Evolutionary conservation across 2,797 vertebrate genomes (phyloP).

Genomic region (Hippocampus kuda): DNA sequence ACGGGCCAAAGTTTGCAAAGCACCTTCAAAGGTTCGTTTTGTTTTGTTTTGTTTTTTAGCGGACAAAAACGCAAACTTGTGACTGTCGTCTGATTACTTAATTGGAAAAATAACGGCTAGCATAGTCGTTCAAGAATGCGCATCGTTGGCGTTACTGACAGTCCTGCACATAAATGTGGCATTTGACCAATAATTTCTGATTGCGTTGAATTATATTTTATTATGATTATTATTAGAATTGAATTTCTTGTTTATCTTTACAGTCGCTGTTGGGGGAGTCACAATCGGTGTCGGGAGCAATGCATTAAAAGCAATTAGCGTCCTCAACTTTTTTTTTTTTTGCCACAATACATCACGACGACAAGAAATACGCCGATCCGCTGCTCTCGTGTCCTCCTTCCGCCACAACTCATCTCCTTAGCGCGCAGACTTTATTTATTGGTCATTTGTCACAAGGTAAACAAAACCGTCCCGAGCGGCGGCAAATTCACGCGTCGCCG

Average conservation of each 20-base stretch:
- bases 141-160: too few species aligned
- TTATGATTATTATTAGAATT: neutral
- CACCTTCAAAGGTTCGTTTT: too few species aligned
- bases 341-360: neutral
- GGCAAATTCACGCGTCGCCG: neutral
- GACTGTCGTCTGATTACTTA: too few species aligned
- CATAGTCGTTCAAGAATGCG: too few species aligned
- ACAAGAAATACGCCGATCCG: neutral
- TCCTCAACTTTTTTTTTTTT: neutral
- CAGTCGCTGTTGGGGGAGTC: neutral
- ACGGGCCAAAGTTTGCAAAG: too few species aligned
- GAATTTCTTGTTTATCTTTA: neutral
- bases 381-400: neutral
- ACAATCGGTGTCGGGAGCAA: neutral
- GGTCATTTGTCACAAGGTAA: constrained; percentile 14
- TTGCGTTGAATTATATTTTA: too few species aligned
- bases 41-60: too few species aligned
- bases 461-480: neutral
- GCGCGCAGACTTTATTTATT: constrained; percentile 23
- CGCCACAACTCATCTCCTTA: constrained; percentile 19
- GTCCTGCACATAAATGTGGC: too few species aligned
- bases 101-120: too few species aligned
- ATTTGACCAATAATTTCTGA: too few species aligned
- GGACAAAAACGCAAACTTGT: too few species aligned
- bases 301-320: neutral